These are phyloP conservation scores for Hypselothyrea guttata DNA, from an alignment of 2,888 invertebrate genomes.

Conservation along the genomic window DNA sequence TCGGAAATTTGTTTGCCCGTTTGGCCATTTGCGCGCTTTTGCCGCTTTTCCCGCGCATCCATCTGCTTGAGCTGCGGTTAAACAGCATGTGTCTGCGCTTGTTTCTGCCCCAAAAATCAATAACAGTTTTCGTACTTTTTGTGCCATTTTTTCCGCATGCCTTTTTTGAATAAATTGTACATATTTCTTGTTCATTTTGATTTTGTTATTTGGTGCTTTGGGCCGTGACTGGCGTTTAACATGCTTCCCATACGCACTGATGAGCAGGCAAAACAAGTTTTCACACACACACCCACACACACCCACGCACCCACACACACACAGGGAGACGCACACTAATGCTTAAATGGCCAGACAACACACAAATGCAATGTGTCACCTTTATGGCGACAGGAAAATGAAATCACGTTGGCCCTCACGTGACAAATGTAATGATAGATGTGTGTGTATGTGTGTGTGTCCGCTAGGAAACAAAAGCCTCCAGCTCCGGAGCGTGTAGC, in stretches of 20 bases:
- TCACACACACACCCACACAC: conserved; percentile 4
- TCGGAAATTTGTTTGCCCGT: conserved; percentile 63
- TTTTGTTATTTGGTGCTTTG: conserved; percentile 8
- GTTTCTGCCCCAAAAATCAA: conserved; percentile 45
- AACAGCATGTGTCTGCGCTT: conserved; percentile 31
- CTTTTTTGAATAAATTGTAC: conserved; percentile 41
- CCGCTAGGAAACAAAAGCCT: conserved; percentile 15
- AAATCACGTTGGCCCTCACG: conserved; percentile 77
- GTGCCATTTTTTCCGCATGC: conserved; percentile 3
- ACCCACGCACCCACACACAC: background rate
- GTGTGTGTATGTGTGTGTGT: conserved; percentile 37
- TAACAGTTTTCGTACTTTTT: conserved; percentile 24
- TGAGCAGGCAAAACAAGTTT: conserved; percentile 27
- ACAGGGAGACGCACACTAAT: too few species aligned
- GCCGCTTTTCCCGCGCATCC: conserved; percentile 15
- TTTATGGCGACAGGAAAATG: conserved; percentile 76
- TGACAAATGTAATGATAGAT: conserved; percentile 78
- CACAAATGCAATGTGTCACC: conserved; percentile 75
- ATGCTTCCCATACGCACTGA: conserved; percentile 59
- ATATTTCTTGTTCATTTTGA: conserved; percentile 13
- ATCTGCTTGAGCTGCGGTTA: conserved; percentile 32
- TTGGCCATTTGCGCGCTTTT: conserved; percentile 12
- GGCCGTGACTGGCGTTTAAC: conserved; percentile 42
- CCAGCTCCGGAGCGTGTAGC: conserved; percentile 10
- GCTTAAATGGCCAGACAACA: conserved; percentile 15